A percentile compares a stretch with the other conserved stretches of the same genome.
These are phyloP conservation scores for Beris morrisii DNA, from an alignment of 2,888 invertebrate species.

Conservation along the genomic window DNA sequence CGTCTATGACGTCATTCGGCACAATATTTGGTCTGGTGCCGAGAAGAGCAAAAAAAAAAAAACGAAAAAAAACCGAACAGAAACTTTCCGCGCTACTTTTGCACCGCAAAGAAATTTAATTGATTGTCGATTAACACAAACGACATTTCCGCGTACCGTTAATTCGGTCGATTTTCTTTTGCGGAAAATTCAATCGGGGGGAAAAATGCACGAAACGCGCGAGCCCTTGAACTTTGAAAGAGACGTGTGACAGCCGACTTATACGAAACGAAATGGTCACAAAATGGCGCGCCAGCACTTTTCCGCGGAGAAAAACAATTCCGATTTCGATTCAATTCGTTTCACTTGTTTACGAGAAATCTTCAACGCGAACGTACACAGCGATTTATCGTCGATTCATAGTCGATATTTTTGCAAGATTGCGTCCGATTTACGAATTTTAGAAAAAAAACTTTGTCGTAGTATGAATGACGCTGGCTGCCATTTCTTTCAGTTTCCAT, in stretches of 20 bases:
- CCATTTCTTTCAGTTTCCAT: constrained; percentile 8
- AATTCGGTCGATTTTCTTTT: too few species aligned
- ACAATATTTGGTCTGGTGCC: constrained; percentile 17
- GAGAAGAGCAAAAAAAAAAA: neutral
- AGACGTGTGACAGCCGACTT: constrained; percentile 36
- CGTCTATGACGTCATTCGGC: constrained; percentile 53
- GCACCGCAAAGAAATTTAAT: neutral
- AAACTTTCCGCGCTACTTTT: neutral
- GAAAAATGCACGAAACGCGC: constrained; percentile 12
- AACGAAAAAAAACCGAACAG: neutral
- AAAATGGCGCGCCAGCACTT: constrained; percentile 37
- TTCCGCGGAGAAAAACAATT: constrained; percentile 13
- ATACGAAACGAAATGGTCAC: constrained; percentile 25
- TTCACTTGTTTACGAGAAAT: too few species aligned
- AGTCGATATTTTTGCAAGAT: too few species aligned
- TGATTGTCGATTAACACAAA: neutral
- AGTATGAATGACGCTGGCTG: constrained; percentile 26
- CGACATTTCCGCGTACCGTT: too few species aligned
- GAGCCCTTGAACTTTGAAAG: constrained; percentile 37
- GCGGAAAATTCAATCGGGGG: neutral
- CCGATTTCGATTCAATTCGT: neutral
- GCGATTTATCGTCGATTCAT: too few species aligned
- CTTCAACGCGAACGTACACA: too few species aligned
- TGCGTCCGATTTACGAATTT: too few species aligned
- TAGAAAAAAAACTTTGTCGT: neutral